phyloP scores from a whole-genome alignment of 2,113 vertebrate genomes.

The Sinocyclocheilus grahami region DNA sequence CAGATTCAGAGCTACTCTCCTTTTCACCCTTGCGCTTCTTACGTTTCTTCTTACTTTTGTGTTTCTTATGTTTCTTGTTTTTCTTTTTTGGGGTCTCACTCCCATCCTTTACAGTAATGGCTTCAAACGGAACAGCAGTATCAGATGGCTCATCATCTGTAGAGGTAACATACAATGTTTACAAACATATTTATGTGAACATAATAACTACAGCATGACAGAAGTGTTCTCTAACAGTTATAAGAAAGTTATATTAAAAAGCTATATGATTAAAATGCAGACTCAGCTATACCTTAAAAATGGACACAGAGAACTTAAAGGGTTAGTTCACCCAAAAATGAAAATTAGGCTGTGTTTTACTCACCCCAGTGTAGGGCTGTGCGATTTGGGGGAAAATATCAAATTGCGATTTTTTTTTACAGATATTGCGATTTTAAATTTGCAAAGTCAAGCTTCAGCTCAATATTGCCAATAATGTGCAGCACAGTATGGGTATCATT shows the following conservation, averaged over 20 bases:
- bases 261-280: too few relatives aligned
- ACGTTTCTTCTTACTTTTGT: conserved; percentile 98
- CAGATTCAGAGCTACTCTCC: conserved; percentile 81
- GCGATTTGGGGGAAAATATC: too few relatives aligned
- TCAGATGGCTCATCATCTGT: conserved; percentile 71
- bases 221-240: not conserved
- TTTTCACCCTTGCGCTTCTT: conserved; percentile 93
- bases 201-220: not conserved
- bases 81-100: conserved; percentile 87
- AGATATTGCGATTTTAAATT: too few relatives aligned
- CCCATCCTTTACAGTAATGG: conserved; percentile 74
- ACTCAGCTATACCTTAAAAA: too few relatives aligned
- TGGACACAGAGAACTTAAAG: too few relatives aligned
- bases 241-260: not conserved
- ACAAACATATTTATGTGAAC: not conserved
- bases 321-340: too few relatives aligned
- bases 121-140: conserved; percentile 66
- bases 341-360: too few relatives aligned
- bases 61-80: conserved; percentile 95
- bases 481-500: too few relatives aligned
- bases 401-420: too few relatives aligned
- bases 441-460: too few relatives aligned
- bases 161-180: not conserved
- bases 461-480: too few relatives aligned
- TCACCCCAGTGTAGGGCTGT: too few relatives aligned